Evolutionary conservation across 2,888 invertebrate genomes (phyloP).

Genomic region (Limenitis camilla): DNA sequence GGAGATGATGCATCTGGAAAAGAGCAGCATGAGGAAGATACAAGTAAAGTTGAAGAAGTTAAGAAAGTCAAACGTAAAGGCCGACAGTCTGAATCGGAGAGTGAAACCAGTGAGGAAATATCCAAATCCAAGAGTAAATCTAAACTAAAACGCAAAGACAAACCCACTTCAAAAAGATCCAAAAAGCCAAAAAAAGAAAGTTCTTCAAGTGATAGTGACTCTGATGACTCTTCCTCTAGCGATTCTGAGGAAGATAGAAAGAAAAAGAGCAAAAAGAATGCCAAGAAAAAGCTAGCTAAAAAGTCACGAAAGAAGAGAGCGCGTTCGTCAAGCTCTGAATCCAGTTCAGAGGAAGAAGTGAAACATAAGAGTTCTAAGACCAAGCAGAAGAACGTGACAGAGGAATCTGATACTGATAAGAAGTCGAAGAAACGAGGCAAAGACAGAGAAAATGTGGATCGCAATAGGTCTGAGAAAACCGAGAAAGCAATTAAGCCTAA

Average conservation of each 20-base stretch:
- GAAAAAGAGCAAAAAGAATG: conserved; percentile 66
- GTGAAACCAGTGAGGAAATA: conserved; percentile 61
- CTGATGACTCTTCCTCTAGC: conserved; percentile 67
- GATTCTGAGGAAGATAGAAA: conserved; percentile 69
- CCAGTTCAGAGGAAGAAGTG: conserved; percentile 69
- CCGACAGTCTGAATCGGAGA: conserved; percentile 67
- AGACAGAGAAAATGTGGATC: conserved; percentile 49
- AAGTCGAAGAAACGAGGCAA: conserved; percentile 59
- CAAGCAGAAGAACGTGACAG: conserved; percentile 67
- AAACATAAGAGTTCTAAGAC: conserved; percentile 63
- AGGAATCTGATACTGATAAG: conserved; percentile 62
- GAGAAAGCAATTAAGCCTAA: conserved; percentile 50
- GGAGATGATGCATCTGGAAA: conserved; percentile 61
- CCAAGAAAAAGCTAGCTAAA: conserved; percentile 64
- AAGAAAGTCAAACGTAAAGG: conserved; percentile 71
- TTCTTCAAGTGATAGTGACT: conserved; percentile 68
- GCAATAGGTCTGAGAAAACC: conserved; percentile 56
- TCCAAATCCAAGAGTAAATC: conserved; percentile 59
- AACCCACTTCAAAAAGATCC: conserved; percentile 72
- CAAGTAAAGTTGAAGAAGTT: conserved; percentile 43
- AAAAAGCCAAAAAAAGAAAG: conserved; percentile 67
- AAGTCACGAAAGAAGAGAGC: conserved; percentile 64
- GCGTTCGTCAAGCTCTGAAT: conserved; percentile 67
- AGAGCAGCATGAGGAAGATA: conserved; percentile 63
- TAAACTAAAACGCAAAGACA: conserved; percentile 70